phyloP scores from a whole-genome alignment of 2,113 vertebrate species.

The Pangasianodon gigas region DNA sequence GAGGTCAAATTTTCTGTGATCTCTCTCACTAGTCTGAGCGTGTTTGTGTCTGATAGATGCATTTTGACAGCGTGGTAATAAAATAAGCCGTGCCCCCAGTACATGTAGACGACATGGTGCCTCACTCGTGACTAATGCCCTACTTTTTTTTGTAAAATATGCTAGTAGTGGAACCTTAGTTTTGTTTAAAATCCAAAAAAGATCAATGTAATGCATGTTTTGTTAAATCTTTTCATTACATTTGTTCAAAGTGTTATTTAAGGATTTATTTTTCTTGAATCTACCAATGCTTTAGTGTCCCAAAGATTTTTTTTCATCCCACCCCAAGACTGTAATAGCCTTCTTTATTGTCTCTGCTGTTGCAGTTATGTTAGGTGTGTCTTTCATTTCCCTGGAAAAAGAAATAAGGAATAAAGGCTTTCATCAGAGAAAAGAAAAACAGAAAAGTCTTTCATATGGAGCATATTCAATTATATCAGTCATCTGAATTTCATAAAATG shows the following conservation, averaged over 20 bases:
- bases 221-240: not conserved
- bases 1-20: not conserved
- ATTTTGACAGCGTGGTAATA: not conserved
- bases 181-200: not conserved
- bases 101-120: not conserved
- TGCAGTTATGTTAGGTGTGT: not conserved
- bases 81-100: not conserved
- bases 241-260: not conserved
- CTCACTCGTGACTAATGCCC: not conserved
- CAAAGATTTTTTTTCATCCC: not conserved
- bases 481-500: slow-evolving; percentile 9
- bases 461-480: not conserved
- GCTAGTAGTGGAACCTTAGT: not conserved
- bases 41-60: not conserved
- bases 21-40: not conserved
- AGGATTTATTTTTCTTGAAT: not conserved
- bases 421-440: not conserved
- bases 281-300: no score
- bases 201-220: not conserved
- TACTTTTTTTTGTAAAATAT: not conserved
- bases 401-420: not conserved
- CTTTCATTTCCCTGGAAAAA: not conserved
- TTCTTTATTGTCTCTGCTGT: not conserved
- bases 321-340: not conserved
- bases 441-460: not conserved